Base-by-base conservation (phyloP, 2,888 invertebrate genomes). In the Petrolisthes cinctipes region DNA sequence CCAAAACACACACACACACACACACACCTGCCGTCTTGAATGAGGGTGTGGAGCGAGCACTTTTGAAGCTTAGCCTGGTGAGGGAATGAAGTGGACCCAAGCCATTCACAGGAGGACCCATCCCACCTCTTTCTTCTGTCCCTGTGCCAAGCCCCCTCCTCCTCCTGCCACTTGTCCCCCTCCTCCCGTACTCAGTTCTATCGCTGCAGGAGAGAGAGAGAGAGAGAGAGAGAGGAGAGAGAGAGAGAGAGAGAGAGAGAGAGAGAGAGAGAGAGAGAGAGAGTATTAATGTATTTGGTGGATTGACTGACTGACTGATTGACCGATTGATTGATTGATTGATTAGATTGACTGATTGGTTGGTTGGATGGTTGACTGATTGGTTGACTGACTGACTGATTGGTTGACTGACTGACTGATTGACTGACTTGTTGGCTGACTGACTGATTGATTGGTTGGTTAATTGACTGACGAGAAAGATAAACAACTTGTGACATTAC, bases 1-100 rank as follows among this genome's bases (percentile, higher is more conserved):
- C 37, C 37, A 37, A 37, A 37, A 37, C 37, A 37, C 37, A 37
- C 37, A 37, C 71, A n/a, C 71, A n/a, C n/a, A 71, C 71, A 37
- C 3, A 79, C 85, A 79, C 17, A 86, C 86, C n/a, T 0, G 86
- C 86, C 23, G 86, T 82, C 85, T 85, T 85, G 80, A 73, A 85
- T 11, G 85, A 80, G 23, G 54, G 79, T 9, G 79, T 56, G 0
- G 83, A 83, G 6, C 71, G 79, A 23, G 86, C 86, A 82, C 82
- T 86, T 71, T 82, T 82, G 82, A 86, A 86, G 53, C 86, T 86
- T 75, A 82, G 86, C 17, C 78, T n/a, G 14, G 81, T 82, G 51
- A 56, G 68, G 7, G 56, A 75, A 7, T 23, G 56, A 20, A 78
- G 51, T 17, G 68, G 78, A 14, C 23, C 78, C 57, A 37, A 51